phyloP scores from a whole-genome alignment of 35 echinoderm and acorn worm species.

The Acanthaster planci region DNA sequence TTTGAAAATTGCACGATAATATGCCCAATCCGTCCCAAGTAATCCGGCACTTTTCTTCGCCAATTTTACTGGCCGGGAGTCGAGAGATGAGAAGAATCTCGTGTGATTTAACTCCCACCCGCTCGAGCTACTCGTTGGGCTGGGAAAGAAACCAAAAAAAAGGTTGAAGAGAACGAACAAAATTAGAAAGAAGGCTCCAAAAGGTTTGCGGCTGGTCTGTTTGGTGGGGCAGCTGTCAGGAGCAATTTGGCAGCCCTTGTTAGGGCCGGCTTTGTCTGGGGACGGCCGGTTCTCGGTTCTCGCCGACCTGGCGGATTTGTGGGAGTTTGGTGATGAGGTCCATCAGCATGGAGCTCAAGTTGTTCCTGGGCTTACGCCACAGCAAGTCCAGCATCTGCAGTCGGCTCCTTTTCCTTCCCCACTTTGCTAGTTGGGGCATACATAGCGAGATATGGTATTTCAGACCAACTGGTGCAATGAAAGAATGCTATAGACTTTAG shows the following conservation, averaged over 20 bases:
- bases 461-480: background rate
- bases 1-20: conserved; percentile 34
- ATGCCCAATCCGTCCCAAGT: conserved; percentile 22
- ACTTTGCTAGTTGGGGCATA: background rate
- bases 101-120: conserved; percentile 13
- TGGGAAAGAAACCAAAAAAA: no score
- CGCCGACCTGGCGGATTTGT: background rate
- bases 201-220: background rate
- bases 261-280: background rate
- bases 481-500: background rate
- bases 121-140: no score
- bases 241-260: conserved; percentile 16
- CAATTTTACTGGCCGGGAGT: background rate
- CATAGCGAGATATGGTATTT: background rate
- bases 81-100: background rate
- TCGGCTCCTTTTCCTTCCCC: background rate
- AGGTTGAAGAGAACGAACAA: no score
- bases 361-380: background rate
- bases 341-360: conserved; percentile 6
- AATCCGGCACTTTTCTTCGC: conserved; percentile 17
- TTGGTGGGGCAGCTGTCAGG: conserved; percentile 6
- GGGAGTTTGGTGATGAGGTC: conserved; percentile 20
- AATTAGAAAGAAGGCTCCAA: no score
- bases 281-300: background rate
- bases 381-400: background rate